Evolutionary conservation across 1,140 invertebrate species (phyloP), one percentile per base, ranked within the genome.

Genomic region (Drosophila prosaltans): DNA sequence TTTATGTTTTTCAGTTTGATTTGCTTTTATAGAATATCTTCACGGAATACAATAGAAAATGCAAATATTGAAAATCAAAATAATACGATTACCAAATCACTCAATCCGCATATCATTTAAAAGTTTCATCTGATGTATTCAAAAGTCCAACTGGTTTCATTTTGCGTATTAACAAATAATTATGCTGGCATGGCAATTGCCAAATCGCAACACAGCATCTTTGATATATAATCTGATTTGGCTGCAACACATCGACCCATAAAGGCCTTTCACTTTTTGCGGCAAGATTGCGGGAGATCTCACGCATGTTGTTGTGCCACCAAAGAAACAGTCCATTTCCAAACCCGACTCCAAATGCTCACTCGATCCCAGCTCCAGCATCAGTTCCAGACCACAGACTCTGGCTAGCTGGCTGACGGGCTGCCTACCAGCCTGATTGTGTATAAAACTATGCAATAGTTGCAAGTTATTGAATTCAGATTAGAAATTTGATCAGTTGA

Each of bases 211-310:
- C 69, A 55, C 65, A 65, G 51, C 63, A 72, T 59, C 51, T 75
- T 74, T 77, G 83, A 88, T 89, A 88, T 72, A 66, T 80, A 88
- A 88, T 89, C 84, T 83, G 62, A 88, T 80, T 78, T 80, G 69
- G 65, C 64, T 75, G 74, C 74, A 75, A 8, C 72, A 8, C 72
- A 39, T 36, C 74, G 83, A 80, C 84, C 83, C 83, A 89, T 70
- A 89, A 72, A 89, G 70, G 78, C 83, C 83, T 88, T 88, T 88
- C 83, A 88, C 83, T 88, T 89, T 36, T 88, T 88, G 73, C 73
- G 65, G 72, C 68, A 86, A 61, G 61, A 41, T 26, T 62, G 40
- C 79, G 64, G 82, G 72, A 80, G 58, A 75, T 78, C 74, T 72
- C 74, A 83, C 80, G 80, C 80, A 83, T 83, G 73, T 39, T 62